phyloP scores from a whole-genome alignment of 2,797 vertebrate species.

The Coilia nasus region DNA sequence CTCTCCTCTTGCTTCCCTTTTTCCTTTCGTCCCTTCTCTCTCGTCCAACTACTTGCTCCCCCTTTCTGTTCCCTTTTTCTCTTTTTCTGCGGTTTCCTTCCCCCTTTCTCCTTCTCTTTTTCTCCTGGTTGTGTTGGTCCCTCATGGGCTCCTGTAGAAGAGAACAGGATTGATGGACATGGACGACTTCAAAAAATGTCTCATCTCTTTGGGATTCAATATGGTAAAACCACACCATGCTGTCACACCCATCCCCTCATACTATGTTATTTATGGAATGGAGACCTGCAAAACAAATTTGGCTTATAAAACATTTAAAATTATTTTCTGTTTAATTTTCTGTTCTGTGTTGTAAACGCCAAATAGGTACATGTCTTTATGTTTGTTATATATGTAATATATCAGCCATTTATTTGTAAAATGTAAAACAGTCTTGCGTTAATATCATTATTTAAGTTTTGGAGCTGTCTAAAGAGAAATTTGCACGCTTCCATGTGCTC shows the following conservation, averaged over 20 bases:
- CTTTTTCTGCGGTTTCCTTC: slow-evolving; percentile 46
- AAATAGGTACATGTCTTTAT: no score
- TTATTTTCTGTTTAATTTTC: no score
- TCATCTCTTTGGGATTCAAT: slow-evolving; percentile 99
- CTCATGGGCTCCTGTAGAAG: slow-evolving; percentile 87
- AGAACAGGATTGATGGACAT: slow-evolving; percentile 98
- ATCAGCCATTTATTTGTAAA: no score
- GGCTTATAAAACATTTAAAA: not conserved
- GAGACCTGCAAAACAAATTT: not conserved
- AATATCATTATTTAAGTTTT: no score
- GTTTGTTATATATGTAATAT: no score
- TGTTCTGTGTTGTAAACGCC: no score
- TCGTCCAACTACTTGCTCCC: slow-evolving; percentile 25
- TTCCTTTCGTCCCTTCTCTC: slow-evolving; percentile 30
- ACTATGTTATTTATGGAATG: not conserved
- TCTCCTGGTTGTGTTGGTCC: slow-evolving; percentile 58
- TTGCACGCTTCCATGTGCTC: no score
- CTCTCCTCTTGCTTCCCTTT: not conserved
- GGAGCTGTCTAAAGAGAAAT: no score
- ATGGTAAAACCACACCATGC: slow-evolving; percentile 52
- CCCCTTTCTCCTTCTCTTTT: slow-evolving; percentile 43
- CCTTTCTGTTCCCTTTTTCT: slow-evolving; percentile 37
- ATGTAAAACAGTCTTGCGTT: no score
- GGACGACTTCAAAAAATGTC: slow-evolving; percentile 99
- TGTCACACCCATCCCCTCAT: not conserved